Base-by-base conservation (phyloP, 2,888 invertebrate genomes). In the Oxytorus armatus region DNA sequence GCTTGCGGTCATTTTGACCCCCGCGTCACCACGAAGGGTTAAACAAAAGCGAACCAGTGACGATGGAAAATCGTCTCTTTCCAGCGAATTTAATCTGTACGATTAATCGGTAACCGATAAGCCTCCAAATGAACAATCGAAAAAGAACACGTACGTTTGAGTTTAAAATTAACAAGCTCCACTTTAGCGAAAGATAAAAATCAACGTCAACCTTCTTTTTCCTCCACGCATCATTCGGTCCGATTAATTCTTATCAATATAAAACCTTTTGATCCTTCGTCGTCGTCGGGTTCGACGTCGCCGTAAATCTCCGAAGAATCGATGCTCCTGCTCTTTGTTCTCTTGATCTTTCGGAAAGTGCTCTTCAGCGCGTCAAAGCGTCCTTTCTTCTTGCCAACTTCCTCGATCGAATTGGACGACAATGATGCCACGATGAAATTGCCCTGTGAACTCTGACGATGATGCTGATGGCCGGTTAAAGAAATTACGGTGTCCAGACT, bases 311-410 rank as follows among this genome's bases (percentile, higher is more conserved):
- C 86, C 16, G 72, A 25, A 1, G 73, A 69, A 11, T 87, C 88
- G 23, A 77, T 42, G 25, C 80, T 84, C 29, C 68, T 68, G 36
- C 53, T 80, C 81, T 87, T 89, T 79, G 85, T 88, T 44, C 86
- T 89, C 53, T 89, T 89, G 63, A 90, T 90, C 68, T 87, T 90
- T 3, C 87, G 85, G 33, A 90, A 86, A 33, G 89, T 90, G 78
- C 74, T 88, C 77, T 86, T 90, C 44, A 90, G 55, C 2, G 86
- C 86, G 5, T 82, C 87, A 80, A 90, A 89, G 25, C 89, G 85
- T 23, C 89, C 88, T 73, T 84, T 88, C 79, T 86, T 89, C 79
- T 85, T 86, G 80, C 77, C 72, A 18, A 68, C 18, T 3, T 86
- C 85, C 25, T 82, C 83, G 42, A 69, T 81, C 0, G 77, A 63